These are phyloP conservation scores for Elephas maximus DNA, from an alignment of 2,113 vertebrate genomes.

Conservation along the genomic window DNA sequence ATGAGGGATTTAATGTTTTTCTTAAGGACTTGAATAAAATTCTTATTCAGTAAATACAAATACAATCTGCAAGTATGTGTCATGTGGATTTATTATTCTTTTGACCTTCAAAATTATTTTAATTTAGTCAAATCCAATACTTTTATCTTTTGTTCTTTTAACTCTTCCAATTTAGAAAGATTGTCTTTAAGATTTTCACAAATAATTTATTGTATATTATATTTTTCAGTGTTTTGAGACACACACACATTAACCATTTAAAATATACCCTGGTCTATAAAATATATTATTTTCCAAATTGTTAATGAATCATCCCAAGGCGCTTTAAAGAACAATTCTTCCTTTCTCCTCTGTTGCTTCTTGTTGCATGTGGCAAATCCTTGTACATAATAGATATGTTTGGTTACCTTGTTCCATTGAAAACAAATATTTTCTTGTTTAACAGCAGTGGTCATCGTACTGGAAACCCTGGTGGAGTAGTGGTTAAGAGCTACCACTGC, in stretches of 20 bases:
- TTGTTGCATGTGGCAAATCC: not conserved
- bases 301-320: not conserved
- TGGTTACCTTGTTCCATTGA: not conserved
- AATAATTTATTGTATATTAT: not conserved
- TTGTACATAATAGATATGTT: not conserved
- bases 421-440: not conserved
- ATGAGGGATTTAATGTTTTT: not conserved
- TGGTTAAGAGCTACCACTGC: no score
- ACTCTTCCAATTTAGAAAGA: not conserved
- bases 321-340: not conserved
- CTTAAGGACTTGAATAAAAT: not conserved
- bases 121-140: not conserved
- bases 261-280: not conserved
- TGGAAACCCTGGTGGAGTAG: no score
- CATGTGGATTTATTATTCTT: not conserved
- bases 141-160: not conserved
- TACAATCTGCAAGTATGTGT: not conserved
- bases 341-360: not conserved
- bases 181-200: not conserved
- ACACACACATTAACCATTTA: not conserved
- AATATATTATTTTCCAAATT: not conserved
- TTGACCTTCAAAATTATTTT: slow-evolving; percentile 11
- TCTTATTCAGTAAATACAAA: not conserved
- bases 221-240: not conserved
- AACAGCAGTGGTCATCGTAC: not conserved